Evolutionary conservation across 2,113 vertebrate genomes (phyloP), one percentile per base, ranked within the genome.

Genomic region (Silurus asotus): DNA sequence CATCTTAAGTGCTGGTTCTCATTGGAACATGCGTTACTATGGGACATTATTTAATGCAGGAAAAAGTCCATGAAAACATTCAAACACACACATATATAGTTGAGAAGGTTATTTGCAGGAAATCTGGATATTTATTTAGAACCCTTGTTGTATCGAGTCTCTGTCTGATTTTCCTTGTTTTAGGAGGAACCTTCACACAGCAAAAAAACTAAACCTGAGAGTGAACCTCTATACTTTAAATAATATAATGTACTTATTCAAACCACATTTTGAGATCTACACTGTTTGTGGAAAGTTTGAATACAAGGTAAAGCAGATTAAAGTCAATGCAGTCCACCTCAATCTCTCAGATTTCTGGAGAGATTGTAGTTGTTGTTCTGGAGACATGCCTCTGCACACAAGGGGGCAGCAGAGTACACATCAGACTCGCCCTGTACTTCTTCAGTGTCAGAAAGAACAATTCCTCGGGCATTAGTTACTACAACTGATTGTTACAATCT

Each of bases 361-460:
- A 79, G 8, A 9, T 45, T 15, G 56, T 62, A 8, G 4, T 14
- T 62, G 8, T 75, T 53, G 17, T 45, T 37, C n/a, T 61, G 53
- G 19, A 37, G 55, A 58, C 37, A 78, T 25, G 4, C 55, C 8
- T 37, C 3, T 58, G 76, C 15, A 58, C 76, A 0, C 76, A 78
- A 78, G 76, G 76, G 76, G 76, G 76, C 55, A 55, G 37, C 76
- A 78, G 6, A 78, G 53, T 37, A 58, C 76, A 78, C 20, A 19
- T 19, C 20, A 53, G 10, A 75, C 5, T 6, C 13, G 0, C n/a
- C 48, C 19, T 23, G 8, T 51, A 4, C 20, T 6, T 75, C n/a
- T 77, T 25, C 11, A 8, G 5, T 74, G 19, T 9, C 69, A 23
- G 70, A 15, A 20, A 8, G 17, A 45, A 49, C 45, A 74, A 49